Base-by-base conservation (phyloP, 2,113 vertebrate genomes). In the Xiphias gladius region DNA sequence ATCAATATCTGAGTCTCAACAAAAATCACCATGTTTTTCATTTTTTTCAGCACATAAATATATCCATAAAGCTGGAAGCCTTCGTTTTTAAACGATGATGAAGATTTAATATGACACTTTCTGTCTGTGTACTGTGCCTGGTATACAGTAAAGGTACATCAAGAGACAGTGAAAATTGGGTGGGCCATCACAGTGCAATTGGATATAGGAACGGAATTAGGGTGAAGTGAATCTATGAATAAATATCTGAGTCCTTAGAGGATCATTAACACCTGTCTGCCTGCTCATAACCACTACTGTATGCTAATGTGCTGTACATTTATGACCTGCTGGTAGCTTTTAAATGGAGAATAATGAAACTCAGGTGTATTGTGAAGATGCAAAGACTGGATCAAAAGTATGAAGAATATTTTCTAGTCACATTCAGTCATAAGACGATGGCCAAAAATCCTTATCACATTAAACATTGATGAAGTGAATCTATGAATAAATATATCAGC, bases 191-290 rank as follows among this genome's bases (percentile, higher is more conserved):
- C 28, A 1, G 39, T 73, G 66, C 80, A 73, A 86, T 88, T 77
- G 73, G 66, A 84, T 86, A 74, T 79, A 85, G 69, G 79, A 39
- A 30, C 14, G 76, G 86, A 88, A 90, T 92, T 87, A 88, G 79
- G 66, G 76, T 86, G 62, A 85, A 83, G 65, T 72, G 90, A 90
- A 91, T 69, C 71, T 82, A 92, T 93, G 89, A 91, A 94, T 93
- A 93, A 91, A 93, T 90, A 83, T 89, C 13, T 4, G 58, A 52
- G 86, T 91, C 92, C 92, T 87, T 22, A n/a, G 89, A 89, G 90
- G 76, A 91, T 92, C 82, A 91, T 92, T 90, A 90, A 88, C 88
- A 91, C 90, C 88, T 91, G 83, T 92, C 88, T 79, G 71, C 55
- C 90, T 73, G 82, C 78, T 85, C 79, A 55, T 70, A 85, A 76